These are phyloP conservation scores for Epistrophe eligans DNA, from an alignment of 2,888 invertebrate genomes.

Conservation along the genomic window DNA sequence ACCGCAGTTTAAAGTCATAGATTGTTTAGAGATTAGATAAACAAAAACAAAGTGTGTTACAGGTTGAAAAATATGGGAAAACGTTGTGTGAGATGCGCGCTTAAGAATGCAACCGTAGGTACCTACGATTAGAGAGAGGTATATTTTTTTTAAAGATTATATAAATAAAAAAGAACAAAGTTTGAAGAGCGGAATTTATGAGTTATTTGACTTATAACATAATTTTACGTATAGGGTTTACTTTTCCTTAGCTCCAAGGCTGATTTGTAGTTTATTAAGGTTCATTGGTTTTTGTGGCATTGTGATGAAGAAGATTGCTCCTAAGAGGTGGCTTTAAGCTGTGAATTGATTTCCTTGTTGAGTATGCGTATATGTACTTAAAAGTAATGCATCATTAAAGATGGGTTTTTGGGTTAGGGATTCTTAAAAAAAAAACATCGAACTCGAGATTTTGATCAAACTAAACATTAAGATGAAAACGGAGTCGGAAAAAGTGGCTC, in stretches of 20 bases:
- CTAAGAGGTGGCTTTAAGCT: too few species aligned
- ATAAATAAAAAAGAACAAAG: not conserved
- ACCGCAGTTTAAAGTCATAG: constrained; percentile 58
- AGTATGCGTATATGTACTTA: too few species aligned
- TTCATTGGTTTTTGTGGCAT: constrained; percentile 6
- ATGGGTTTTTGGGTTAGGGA: too few species aligned
- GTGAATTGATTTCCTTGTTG: too few species aligned
- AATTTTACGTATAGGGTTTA: not conserved
- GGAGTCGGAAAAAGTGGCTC: too few species aligned
- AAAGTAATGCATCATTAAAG: too few species aligned
- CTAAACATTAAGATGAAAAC: too few species aligned
- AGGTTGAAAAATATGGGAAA: constrained; percentile 33
- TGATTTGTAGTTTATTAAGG: constrained; percentile 50
- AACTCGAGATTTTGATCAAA: too few species aligned
- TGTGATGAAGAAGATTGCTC: too few species aligned
- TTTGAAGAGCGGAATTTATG: constrained; percentile 58
- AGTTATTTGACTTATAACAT: constrained; percentile 38
- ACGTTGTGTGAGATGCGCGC: constrained; percentile 22
- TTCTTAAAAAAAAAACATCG: too few species aligned
- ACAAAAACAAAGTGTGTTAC: constrained; percentile 65
- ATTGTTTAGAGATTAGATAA: constrained; percentile 62
- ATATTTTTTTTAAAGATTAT: not conserved
- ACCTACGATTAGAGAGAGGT: constrained; percentile 47
- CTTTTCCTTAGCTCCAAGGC: constrained; percentile 13
- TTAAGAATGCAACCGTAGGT: constrained; percentile 17